These are phyloP conservation scores for Nerophis lumbriciformis DNA, from an alignment of 2,113 vertebrate species.

Conservation along the genomic window DNA sequence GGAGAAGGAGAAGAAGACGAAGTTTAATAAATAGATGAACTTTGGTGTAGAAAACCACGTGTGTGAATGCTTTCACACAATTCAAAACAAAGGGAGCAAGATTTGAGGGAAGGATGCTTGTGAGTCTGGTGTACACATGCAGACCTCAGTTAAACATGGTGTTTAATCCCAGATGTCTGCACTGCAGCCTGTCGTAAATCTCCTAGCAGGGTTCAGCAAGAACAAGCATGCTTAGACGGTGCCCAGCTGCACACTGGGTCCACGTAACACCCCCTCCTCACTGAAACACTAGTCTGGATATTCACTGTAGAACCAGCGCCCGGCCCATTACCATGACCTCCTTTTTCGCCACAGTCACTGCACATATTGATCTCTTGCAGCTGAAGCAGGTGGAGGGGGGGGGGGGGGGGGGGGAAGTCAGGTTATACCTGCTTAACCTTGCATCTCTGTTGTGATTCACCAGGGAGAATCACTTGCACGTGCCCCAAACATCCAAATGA, in stretches of 20 bases:
- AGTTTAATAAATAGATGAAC: too few relatives aligned
- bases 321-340: slow-evolving; percentile 46
- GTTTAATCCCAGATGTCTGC: slow-evolving; percentile 58
- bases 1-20: too few relatives aligned
- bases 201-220: slow-evolving; percentile 35
- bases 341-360: slow-evolving; percentile 35
- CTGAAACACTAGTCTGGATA: slow-evolving; percentile 27
- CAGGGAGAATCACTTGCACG: slow-evolving; percentile 17
- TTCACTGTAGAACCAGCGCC: slow-evolving; percentile 21
- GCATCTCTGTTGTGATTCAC: slow-evolving; percentile 18
- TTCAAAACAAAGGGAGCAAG: not conserved
- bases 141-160: slow-evolving; percentile 47
- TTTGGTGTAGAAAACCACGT: too few relatives aligned
- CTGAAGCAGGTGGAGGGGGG: slow-evolving; percentile 21
- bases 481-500: slow-evolving; percentile 21
- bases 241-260: slow-evolving; percentile 45
- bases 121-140: slow-evolving; percentile 45
- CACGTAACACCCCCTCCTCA: slow-evolving; percentile 4
- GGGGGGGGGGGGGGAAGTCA: not conserved
- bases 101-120: slow-evolving; percentile 24
- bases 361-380: slow-evolving; percentile 51
- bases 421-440: slow-evolving; percentile 44
- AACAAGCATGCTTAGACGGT: slow-evolving; percentile 33
- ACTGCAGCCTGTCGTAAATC: slow-evolving; percentile 57
- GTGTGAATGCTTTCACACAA: too few relatives aligned